A percentile compares a stretch with the other conserved stretches of the same genome.
Evolutionary conservation across 2,797 vertebrate genomes (phyloP).

Genomic region (Neomorphus geoffroyi): DNA sequence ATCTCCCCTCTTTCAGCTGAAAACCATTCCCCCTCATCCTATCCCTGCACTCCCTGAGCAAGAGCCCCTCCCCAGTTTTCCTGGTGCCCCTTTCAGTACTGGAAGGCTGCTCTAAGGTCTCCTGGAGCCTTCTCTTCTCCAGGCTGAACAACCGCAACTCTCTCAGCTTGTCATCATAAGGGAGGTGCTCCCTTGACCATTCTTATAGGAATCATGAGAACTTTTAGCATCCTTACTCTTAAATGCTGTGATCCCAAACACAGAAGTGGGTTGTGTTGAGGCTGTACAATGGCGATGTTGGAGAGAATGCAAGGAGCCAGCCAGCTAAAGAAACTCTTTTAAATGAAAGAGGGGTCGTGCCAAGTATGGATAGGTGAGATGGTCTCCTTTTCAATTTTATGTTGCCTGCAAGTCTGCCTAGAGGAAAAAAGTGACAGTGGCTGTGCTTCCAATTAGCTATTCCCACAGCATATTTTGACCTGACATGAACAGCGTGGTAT

Average conservation of each 20-base stretch:
- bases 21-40: too few relatives aligned
- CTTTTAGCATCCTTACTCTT: neutral
- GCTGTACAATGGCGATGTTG: fast-evolving
- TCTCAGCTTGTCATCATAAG: too few relatives aligned
- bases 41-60: too few relatives aligned
- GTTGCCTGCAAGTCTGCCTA: neutral
- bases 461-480: neutral
- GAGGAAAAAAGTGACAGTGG: neutral
- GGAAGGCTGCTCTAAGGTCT: too few relatives aligned
- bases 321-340: neutral
- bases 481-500: neutral
- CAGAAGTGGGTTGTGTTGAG: fast-evolving
- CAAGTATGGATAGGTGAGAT: neutral
- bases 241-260: neutral
- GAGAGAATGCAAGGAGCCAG: neutral
- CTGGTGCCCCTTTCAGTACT: too few relatives aligned
- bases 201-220: neutral
- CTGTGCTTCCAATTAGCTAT: slow-evolving; percentile 12
- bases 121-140: too few relatives aligned
- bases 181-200: neutral
- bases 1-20: too few relatives aligned
- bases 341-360: neutral
- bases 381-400: neutral
- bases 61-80: too few relatives aligned
- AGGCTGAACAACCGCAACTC: too few relatives aligned